These are phyloP conservation scores for Melanchra persicariae DNA, from an alignment of 2,888 invertebrate species.

Conservation along the genomic window DNA sequence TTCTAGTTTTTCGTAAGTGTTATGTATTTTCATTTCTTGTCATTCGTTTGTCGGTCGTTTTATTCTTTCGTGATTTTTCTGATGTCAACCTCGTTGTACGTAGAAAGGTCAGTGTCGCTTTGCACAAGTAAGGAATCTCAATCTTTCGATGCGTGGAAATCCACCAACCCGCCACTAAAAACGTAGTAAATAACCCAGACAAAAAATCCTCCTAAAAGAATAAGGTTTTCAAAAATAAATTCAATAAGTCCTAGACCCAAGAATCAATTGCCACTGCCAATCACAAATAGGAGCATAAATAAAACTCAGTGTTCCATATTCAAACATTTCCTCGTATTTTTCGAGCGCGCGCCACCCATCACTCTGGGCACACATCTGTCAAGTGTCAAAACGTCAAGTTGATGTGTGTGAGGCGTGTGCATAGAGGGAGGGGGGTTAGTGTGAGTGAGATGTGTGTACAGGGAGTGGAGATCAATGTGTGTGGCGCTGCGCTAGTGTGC, in stretches of 20 bases:
- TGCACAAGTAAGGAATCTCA: not conserved
- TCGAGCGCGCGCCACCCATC: conserved; percentile 64
- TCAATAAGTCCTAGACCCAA: conserved; percentile 41
- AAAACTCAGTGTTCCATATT: conserved; percentile 66
- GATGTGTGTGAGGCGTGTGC: conserved; percentile 48
- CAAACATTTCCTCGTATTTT: conserved; percentile 66
- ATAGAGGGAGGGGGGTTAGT: conserved; percentile 31
- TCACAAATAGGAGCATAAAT: conserved; percentile 65
- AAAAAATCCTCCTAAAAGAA: not conserved
- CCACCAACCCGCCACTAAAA: too few species aligned
- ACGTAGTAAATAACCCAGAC: too few species aligned
- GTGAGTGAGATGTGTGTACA: conserved; percentile 57
- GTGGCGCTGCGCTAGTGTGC: conserved; percentile 68
- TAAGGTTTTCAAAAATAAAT: conserved; percentile 9
- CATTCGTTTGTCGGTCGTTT: not conserved
- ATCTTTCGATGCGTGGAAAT: not conserved
- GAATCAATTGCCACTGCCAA: conserved; percentile 63
- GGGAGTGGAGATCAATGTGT: conserved; percentile 46
- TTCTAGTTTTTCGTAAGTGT: too few species aligned
- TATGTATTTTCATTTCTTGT: too few species aligned
- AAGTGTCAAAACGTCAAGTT: conserved; percentile 60
- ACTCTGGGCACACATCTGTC: conserved; percentile 67
- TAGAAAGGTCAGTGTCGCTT: conserved; percentile 11
- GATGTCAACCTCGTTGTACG: not conserved
- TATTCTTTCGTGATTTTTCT: not conserved